Percentiles rank a stretch among this genome's conserved stretches.
phyloP scores from a whole-genome alignment of 1,140 invertebrate genomes.

The Bombus vancouverensis region DNA sequence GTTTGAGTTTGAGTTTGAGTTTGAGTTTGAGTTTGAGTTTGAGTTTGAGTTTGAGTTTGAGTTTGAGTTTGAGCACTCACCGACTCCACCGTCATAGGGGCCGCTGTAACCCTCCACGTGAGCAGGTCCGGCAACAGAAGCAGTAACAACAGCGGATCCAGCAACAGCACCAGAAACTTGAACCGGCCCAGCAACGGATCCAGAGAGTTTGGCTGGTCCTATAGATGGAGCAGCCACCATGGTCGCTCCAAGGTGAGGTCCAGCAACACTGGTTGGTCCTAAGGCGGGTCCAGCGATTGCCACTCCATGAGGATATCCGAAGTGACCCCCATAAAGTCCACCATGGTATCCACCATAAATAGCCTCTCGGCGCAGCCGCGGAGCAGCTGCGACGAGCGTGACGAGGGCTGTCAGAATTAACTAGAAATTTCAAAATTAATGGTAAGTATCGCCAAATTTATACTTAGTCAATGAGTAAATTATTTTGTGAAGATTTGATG shows the following conservation, averaged over 20 bases:
- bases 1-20: background rate
- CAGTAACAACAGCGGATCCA: conserved; percentile 77
- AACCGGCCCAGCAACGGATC: conserved; percentile 75
- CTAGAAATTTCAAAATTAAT: conserved; percentile 41
- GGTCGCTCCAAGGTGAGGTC: conserved; percentile 74
- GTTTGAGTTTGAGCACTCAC: conserved; percentile 2
- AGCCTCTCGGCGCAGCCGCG: conserved; percentile 63
- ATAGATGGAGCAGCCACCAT: conserved; percentile 74
- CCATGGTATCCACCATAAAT: conserved; percentile 64
- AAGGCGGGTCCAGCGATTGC: conserved; percentile 75
- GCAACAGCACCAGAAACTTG: conserved; percentile 79
- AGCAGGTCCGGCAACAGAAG: conserved; percentile 78
- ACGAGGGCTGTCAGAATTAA: conserved; percentile 61
- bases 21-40: too few species aligned
- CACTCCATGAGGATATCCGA: conserved; percentile 73
- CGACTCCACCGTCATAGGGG: conserved; percentile 61
- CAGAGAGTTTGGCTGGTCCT: conserved; percentile 75
- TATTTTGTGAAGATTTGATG: background rate
- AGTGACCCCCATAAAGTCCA: conserved; percentile 56
- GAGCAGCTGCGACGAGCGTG: conserved; percentile 67
- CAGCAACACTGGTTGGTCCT: conserved; percentile 72
- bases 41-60: background rate
- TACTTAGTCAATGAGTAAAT: background rate
- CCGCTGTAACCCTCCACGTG: conserved; percentile 77
- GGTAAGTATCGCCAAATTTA: conserved; percentile 30